phyloP scores from a whole-genome alignment of 1,140 invertebrate species.

The Penaeus chinensis region DNA sequence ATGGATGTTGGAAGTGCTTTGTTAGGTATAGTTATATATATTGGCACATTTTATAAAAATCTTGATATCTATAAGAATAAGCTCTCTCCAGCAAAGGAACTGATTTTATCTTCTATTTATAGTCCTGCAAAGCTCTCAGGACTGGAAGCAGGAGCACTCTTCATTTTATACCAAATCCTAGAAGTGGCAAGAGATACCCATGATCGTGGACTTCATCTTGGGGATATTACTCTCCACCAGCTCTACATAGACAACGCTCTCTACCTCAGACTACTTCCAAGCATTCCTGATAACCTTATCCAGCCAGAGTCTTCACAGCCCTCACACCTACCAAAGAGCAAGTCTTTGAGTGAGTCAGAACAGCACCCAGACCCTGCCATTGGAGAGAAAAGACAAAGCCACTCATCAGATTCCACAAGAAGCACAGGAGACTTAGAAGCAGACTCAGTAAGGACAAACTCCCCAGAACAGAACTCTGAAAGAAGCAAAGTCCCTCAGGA shows the following conservation, averaged over 20 bases:
- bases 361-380: too few relatives aligned
- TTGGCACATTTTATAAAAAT: too few relatives aligned
- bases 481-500: neutral
- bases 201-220: slow-evolving; percentile 50
- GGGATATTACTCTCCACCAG: slow-evolving; percentile 42
- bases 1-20: too few relatives aligned
- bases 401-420: too few relatives aligned
- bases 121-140: slow-evolving; percentile 39
- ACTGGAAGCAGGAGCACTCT: slow-evolving; percentile 41
- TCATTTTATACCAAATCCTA: slow-evolving; percentile 45
- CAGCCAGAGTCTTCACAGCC: slow-evolving; percentile 29
- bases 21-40: too few relatives aligned
- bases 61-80: too few relatives aligned
- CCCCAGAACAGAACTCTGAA: neutral
- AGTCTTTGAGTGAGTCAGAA: too few relatives aligned
- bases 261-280: slow-evolving; percentile 50
- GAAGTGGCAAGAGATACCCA: slow-evolving; percentile 52
- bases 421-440: too few relatives aligned
- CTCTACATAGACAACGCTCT: slow-evolving; percentile 51
- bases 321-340: neutral
- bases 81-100: too few relatives aligned
- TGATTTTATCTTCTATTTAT: too few relatives aligned
- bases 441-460: neutral
- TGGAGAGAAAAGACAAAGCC: too few relatives aligned
- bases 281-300: slow-evolving; percentile 41